Percentiles rank a stretch among this genome's conserved stretches.
These are phyloP conservation scores for Tenthredo notha DNA, from an alignment of 2,888 invertebrate genomes.

Conservation along the genomic window DNA sequence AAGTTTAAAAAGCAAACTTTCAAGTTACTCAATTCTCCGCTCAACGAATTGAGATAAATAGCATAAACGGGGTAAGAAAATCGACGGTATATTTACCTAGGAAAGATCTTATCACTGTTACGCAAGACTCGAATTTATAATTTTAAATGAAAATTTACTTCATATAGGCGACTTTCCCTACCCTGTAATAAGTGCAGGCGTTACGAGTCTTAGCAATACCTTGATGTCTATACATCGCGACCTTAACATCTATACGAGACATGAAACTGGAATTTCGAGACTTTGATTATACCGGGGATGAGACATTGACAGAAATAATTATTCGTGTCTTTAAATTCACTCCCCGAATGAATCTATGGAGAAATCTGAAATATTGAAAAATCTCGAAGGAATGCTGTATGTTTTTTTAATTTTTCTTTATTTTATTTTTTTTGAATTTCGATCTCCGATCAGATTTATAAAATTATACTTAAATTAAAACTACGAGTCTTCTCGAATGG, in stretches of 20 bases:
- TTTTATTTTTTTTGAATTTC: too few species aligned
- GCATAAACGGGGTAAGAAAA: not conserved
- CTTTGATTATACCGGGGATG: too few species aligned
- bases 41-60: conserved; percentile 25
- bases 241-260: conserved; percentile 10
- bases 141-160: not conserved
- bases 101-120: conserved; percentile 1
- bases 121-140: conserved; percentile 9
- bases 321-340: not conserved
- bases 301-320: not conserved
- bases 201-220: not conserved
- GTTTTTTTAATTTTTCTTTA: too few species aligned
- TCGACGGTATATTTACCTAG: not conserved
- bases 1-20: not conserved
- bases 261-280: not conserved
- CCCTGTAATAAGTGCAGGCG: not conserved
- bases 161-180: not conserved
- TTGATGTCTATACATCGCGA: not conserved
- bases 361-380: too few species aligned
- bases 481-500: too few species aligned
- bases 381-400: too few species aligned
- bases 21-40: conserved; percentile 44
- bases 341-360: too few species aligned
- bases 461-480: too few species aligned
- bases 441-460: too few species aligned